phyloP scores from a whole-genome alignment of 2,113 vertebrate genomes.

The Osmerus mordax region DNA sequence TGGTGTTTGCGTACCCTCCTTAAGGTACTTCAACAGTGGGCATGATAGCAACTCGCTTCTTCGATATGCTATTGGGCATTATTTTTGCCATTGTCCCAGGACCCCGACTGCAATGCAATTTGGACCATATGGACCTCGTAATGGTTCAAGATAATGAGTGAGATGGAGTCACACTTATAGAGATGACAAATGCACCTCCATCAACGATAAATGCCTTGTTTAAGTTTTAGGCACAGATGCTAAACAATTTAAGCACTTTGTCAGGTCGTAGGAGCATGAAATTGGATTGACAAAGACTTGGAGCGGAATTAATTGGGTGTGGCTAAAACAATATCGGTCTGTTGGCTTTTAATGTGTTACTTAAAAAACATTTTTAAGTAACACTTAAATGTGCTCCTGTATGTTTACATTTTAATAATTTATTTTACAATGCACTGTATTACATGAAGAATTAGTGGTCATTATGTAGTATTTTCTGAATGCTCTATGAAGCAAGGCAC shows the following conservation, averaged over 20 bases:
- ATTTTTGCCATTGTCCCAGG: neutral
- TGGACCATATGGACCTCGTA: slow-evolving; percentile 27
- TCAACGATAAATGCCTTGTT: slow-evolving; percentile 42
- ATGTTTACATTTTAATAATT: too few species aligned
- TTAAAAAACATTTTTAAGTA: slow-evolving; percentile 37
- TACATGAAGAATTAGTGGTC: too few species aligned
- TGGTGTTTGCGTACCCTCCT: too few species aligned
- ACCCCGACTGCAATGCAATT: neutral
- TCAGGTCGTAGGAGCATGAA: slow-evolving; percentile 64
- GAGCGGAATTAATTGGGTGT: slow-evolving; percentile 58
- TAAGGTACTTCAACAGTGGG: too few species aligned
- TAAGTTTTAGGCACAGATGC: slow-evolving; percentile 48
- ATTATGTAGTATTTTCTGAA: too few species aligned
- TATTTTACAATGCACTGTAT: too few species aligned
- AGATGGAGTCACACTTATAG: slow-evolving; percentile 1
- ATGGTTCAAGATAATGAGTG: slow-evolving; percentile 24
- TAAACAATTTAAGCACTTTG: slow-evolving; percentile 54
- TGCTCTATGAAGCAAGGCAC: too few species aligned
- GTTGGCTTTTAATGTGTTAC: slow-evolving; percentile 49
- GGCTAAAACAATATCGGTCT: slow-evolving; percentile 53
- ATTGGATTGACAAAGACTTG: slow-evolving; percentile 61
- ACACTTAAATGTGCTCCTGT: too few species aligned
- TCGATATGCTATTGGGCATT: too few species aligned
- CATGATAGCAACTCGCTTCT: too few species aligned
- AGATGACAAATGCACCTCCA: slow-evolving; percentile 13